phyloP scores from a whole-genome alignment of 2,113 vertebrate genomes.

The Macheiramphus alcinus region DNA sequence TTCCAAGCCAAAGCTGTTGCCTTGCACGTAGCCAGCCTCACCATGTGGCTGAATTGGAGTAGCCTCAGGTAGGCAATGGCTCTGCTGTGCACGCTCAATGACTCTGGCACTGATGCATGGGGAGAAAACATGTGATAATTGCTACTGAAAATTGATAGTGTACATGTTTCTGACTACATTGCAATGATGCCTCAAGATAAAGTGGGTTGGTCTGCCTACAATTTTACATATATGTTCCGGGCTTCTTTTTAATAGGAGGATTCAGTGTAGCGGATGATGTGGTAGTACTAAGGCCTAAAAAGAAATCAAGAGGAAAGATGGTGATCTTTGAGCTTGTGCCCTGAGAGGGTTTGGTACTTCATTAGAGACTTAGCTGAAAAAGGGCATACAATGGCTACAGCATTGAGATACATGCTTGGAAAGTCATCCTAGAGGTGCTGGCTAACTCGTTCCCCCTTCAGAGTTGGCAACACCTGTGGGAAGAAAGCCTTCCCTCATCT shows the following conservation, averaged over 20 bases:
- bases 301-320: background rate
- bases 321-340: background rate
- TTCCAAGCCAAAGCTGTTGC: background rate
- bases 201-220: background rate
- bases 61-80: no score
- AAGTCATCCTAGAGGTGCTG: background rate
- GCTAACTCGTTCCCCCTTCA: background rate
- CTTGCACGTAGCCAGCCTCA: background rate
- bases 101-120: background rate
- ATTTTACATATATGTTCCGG: background rate
- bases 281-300: background rate
- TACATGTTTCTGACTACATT: background rate
- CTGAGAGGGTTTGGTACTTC: background rate
- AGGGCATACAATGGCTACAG: background rate
- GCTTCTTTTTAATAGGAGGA: background rate
- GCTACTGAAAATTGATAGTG: background rate
- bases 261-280: background rate
- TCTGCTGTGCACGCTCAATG: rapidly evolving
- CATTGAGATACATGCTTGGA: rapidly evolving
- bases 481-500: background rate
- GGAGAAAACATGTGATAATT: background rate
- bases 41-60: background rate
- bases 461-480: background rate
- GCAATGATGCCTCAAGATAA: background rate
- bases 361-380: background rate